phyloP scores from a whole-genome alignment of 2,797 vertebrate species.

The Gobionotothen gibberifrons region DNA sequence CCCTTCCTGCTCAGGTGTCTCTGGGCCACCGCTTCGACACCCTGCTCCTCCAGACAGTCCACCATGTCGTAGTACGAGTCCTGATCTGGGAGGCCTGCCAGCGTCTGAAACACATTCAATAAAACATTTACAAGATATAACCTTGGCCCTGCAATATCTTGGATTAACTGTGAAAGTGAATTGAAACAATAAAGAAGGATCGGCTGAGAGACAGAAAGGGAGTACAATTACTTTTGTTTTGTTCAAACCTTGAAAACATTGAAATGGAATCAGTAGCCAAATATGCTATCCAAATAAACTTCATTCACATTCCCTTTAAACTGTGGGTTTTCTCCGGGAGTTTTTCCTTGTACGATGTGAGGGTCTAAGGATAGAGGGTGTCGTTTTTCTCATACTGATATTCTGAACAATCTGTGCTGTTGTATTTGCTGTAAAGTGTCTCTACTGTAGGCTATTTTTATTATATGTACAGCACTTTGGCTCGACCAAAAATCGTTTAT shows the following conservation, averaged over 20 bases:
- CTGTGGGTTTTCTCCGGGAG: too few relatives aligned
- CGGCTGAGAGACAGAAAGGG: neutral
- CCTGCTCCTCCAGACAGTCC: slow-evolving; percentile 95
- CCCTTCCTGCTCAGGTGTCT: slow-evolving; percentile 94
- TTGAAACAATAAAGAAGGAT: neutral
- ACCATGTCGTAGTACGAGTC: slow-evolving; percentile 97
- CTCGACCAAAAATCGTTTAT: too few relatives aligned
- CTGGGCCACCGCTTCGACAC: slow-evolving; percentile 90
- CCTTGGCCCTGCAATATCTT: slow-evolving; percentile 6
- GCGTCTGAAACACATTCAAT: slow-evolving; percentile 82
- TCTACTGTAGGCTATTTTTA: too few relatives aligned
- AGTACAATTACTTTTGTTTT: slow-evolving; percentile 6
- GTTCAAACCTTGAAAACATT: neutral
- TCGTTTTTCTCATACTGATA: too few relatives aligned
- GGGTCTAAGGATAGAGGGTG: too few relatives aligned
- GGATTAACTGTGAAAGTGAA: slow-evolving; percentile 9
- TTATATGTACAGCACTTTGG: too few relatives aligned
- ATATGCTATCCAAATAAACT: slow-evolving; percentile 1
- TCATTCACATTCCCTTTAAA: too few relatives aligned
- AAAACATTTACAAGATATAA: neutral
- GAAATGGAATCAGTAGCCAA: slow-evolving; percentile 12
- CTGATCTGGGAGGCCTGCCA: slow-evolving; percentile 94
- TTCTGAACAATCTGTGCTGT: too few relatives aligned
- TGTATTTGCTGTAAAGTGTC: too few relatives aligned
- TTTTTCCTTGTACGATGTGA: too few relatives aligned